These are phyloP conservation scores for Seriola quinqueradiata DNA, from an alignment of 2,113 vertebrate species.

Conservation along the genomic window DNA sequence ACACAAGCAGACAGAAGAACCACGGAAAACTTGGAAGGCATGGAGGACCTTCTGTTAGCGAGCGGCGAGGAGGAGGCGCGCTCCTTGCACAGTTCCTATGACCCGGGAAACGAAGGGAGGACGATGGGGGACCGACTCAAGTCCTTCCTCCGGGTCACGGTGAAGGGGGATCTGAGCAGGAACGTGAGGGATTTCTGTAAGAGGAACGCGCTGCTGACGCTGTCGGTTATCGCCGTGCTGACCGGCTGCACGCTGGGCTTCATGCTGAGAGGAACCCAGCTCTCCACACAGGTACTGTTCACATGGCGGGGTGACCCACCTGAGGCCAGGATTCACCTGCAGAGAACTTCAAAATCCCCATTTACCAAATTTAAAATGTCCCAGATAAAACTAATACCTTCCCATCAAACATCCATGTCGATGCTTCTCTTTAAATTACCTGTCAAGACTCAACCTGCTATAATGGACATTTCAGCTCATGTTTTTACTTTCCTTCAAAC, in stretches of 20 bases:
- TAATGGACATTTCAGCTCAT: too few species aligned
- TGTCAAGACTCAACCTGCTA: too few species aligned
- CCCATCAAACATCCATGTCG: too few species aligned
- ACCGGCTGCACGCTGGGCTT: conserved; percentile 89
- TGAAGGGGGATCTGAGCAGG: conserved; percentile 23
- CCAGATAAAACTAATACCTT: too few species aligned
- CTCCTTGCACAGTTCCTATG: conserved; percentile 49
- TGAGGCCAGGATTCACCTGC: too few species aligned
- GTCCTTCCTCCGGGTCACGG: conserved; percentile 12
- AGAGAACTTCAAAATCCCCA: too few species aligned
- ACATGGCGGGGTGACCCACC: neutral
- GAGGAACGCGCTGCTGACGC: conserved; percentile 87
- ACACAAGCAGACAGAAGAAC: neutral
- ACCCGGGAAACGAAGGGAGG: conserved; percentile 26
- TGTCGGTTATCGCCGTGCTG: conserved; percentile 87
- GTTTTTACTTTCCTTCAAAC: too few species aligned
- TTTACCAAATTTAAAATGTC: too few species aligned
- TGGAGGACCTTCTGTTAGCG: conserved; percentile 83
- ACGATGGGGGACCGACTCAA: conserved; percentile 45
- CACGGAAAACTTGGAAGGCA: conserved; percentile 17
- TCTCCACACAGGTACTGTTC: conserved; percentile 87
- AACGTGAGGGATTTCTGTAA: conserved; percentile 65
- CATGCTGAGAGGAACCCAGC: conserved; percentile 84
- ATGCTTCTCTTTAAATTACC: too few species aligned
- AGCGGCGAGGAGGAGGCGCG: conserved; percentile 68